phyloP scores from a whole-genome alignment of 2,797 vertebrate species.

The Anabas testudineus region DNA sequence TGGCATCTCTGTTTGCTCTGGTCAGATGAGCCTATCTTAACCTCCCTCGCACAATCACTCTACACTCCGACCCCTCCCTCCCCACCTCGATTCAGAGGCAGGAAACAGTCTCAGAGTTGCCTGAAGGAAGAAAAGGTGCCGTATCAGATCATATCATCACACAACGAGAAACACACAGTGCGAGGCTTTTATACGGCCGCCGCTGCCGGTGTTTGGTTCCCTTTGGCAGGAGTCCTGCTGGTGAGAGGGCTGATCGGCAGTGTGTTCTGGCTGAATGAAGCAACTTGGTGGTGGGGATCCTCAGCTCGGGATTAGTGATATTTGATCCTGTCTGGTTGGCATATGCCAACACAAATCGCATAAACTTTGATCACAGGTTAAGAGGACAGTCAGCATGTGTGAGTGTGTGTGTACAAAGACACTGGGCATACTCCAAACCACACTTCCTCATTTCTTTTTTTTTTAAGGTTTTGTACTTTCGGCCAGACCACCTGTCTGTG shows the following conservation, averaged over 20 bases:
- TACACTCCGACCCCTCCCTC: not conserved
- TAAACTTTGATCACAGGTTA: slow-evolving; percentile 60
- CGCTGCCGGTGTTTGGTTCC: slow-evolving; percentile 67
- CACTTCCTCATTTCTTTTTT: slow-evolving; percentile 76
- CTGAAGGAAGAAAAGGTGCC: slow-evolving; percentile 77
- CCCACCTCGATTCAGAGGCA: slow-evolving; percentile 80
- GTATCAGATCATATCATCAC: slow-evolving; percentile 82
- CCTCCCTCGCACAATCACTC: slow-evolving; percentile 29
- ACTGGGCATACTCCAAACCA: slow-evolving; percentile 55
- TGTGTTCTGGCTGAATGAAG: slow-evolving; percentile 52
- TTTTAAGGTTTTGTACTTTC: slow-evolving; percentile 46
- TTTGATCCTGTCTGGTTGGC: slow-evolving; percentile 59
- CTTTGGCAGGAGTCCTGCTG: slow-evolving; percentile 56
- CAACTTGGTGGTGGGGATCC: slow-evolving; percentile 57
- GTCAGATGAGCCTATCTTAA: slow-evolving; percentile 80
- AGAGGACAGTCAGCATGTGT: slow-evolving; percentile 30
- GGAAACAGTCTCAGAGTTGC: slow-evolving; percentile 77
- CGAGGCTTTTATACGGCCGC: slow-evolving; percentile 64
- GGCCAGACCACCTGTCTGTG: slow-evolving; percentile 82
- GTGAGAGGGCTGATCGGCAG: slow-evolving; percentile 56
- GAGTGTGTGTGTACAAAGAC: slow-evolving; percentile 62
- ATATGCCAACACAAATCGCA: slow-evolving; percentile 69
- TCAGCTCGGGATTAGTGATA: slow-evolving; percentile 61
- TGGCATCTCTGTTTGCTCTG: slow-evolving; percentile 81
- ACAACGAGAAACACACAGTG: slow-evolving; percentile 68